Conservation (phyloP, 2,113 vertebrate genomes). For the Acrocephalus arundinaceus region DNA sequence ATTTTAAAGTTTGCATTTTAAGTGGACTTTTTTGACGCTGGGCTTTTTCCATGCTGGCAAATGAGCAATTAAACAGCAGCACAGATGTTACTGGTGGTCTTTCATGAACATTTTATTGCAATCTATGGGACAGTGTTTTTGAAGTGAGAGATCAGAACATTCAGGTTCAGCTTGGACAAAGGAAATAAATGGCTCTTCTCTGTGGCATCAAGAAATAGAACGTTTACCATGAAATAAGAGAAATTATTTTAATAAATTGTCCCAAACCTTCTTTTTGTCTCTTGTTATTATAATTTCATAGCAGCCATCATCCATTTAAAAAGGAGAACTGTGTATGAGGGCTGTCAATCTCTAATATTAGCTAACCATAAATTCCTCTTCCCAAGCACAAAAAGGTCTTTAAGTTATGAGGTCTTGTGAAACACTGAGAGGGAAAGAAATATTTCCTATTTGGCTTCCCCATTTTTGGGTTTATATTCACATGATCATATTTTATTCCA, state of each 20-base stretch:
- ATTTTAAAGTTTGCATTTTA: background rate
- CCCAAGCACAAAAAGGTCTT: background rate
- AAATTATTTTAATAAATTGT: background rate
- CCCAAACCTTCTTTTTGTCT: background rate
- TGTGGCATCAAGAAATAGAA: background rate
- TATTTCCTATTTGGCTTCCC: background rate
- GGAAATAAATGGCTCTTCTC: background rate
- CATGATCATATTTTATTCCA: background rate
- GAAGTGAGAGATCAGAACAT: background rate
- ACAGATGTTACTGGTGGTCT: background rate
- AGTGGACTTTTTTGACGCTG: background rate
- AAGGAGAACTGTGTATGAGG: background rate
- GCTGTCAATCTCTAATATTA: background rate
- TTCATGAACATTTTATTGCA: background rate
- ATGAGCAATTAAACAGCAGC: slow-evolving; percentile 7
- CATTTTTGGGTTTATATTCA: background rate
- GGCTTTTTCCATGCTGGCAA: background rate
- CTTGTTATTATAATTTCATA: background rate
- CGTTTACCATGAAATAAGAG: background rate
- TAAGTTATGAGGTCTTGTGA: background rate
- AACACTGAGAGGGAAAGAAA: background rate
- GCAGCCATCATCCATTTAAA: background rate
- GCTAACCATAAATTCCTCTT: background rate
- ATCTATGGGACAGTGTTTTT: background rate
- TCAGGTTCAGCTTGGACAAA: background rate